These are phyloP conservation scores for Eupithecia inturbata DNA, from an alignment of 2,888 invertebrate genomes.

Conservation along the genomic window DNA sequence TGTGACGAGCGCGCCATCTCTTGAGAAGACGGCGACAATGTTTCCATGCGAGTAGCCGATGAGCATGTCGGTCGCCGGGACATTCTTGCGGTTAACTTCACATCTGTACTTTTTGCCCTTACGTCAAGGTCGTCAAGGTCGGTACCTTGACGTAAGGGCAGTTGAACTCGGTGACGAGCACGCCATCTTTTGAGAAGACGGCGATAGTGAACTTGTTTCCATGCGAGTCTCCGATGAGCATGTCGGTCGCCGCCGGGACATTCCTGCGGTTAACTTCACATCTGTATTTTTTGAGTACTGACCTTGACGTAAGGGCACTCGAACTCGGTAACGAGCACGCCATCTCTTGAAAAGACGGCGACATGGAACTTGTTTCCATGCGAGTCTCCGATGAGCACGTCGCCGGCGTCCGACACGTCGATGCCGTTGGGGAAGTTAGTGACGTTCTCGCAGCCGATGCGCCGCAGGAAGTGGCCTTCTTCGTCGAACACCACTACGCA, in stretches of 20 bases:
- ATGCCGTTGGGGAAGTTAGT: constrained; percentile 99
- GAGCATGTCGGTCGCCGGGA: constrained; percentile 87
- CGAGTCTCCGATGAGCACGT: constrained; percentile 97
- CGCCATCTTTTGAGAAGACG: constrained; percentile 95
- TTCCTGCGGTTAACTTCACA: too few relatives aligned
- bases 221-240: constrained; percentile 98
- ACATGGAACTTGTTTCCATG: constrained; percentile 99
- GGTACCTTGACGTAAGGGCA: constrained; percentile 99
- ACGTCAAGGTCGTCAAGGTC: too few relatives aligned
- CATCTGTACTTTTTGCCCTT: constrained; percentile 25
- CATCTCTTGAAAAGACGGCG: constrained; percentile 96
- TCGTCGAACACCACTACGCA: constrained; percentile 98
- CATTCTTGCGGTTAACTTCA: too few relatives aligned
- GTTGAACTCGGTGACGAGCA: constrained; percentile 95
- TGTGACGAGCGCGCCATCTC: constrained; percentile 93
- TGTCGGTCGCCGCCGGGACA: constrained; percentile 80
- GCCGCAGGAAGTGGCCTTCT: constrained; percentile 94
- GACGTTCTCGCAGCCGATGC: constrained; percentile 97
- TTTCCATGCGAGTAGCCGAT: constrained; percentile 99
- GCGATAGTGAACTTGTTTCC: constrained; percentile 99
- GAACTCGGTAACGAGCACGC: constrained; percentile 94
- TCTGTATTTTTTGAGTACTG: constrained; percentile 28
- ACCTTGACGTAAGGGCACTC: constrained; percentile 99
- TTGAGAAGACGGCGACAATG: constrained; percentile 97
- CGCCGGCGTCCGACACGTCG: constrained; percentile 98